These are phyloP conservation scores for Apantesis nais DNA, from an alignment of 2,888 invertebrate genomes.

Conservation along the genomic window DNA sequence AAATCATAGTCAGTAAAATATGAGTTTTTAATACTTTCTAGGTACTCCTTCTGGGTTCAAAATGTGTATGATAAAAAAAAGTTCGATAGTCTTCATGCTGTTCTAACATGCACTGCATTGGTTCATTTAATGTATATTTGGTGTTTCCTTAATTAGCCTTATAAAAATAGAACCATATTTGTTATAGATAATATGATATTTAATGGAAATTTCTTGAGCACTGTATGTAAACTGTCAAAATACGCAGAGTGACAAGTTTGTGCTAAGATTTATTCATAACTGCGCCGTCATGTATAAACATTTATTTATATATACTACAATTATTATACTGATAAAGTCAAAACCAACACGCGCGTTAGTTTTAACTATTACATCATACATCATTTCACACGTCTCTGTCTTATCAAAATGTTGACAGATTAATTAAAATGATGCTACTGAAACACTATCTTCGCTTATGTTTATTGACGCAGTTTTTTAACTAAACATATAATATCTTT, in stretches of 20 bases:
- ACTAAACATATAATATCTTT: neutral
- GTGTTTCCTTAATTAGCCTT: neutral
- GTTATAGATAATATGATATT: neutral
- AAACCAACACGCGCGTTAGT: neutral
- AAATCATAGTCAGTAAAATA: too few relatives aligned
- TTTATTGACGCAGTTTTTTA: neutral
- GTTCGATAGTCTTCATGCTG: too few relatives aligned
- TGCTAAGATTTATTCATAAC: neutral
- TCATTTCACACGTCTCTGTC: neutral
- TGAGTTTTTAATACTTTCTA: too few relatives aligned
- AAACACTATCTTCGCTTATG: neutral
- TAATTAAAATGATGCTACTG: neutral
- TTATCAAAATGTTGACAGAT: neutral
- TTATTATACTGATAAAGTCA: neutral
- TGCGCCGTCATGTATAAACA: too few relatives aligned
- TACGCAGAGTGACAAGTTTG: neutral
- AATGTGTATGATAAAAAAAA: too few relatives aligned
- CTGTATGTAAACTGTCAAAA: neutral
- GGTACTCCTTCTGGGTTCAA: too few relatives aligned
- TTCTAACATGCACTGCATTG: too few relatives aligned
- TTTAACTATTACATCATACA: neutral
- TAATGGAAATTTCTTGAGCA: neutral
- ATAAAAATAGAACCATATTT: neutral
- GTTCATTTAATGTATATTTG: neutral
- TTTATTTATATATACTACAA: too few relatives aligned